Conservation (phyloP, 2,888 invertebrate species). For the Trachelus tabidus region DNA sequence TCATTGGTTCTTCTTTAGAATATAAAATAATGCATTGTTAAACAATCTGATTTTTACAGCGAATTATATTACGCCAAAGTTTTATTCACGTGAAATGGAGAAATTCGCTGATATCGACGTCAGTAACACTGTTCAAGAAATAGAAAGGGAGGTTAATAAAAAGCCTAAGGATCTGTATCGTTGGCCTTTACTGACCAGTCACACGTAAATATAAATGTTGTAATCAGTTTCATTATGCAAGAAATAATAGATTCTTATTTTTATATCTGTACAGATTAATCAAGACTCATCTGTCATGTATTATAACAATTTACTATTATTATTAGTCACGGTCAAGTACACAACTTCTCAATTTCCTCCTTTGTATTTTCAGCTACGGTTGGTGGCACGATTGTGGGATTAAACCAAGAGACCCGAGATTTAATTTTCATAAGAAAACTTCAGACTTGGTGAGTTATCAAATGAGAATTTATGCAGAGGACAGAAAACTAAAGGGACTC, state of each 20-base stretch:
- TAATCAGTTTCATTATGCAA: not conserved
- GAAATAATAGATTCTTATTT: not conserved
- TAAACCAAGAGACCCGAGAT: constrained; percentile 40
- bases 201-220: constrained; percentile 40
- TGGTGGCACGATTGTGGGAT: constrained; percentile 57
- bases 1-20: not conserved
- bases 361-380: constrained; percentile 45
- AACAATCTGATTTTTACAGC: constrained; percentile 31
- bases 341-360: not conserved
- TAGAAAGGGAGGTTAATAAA: constrained; percentile 36
- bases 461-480: constrained; percentile 50
- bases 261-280: constrained; percentile 7
- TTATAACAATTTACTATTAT: not conserved
- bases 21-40: not conserved
- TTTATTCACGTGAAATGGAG: constrained; percentile 44
- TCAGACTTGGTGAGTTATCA: constrained; percentile 51
- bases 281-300: not conserved
- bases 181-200: constrained; percentile 49
- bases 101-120: constrained; percentile 26
- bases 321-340: constrained; percentile 1
- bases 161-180: constrained; percentile 38
- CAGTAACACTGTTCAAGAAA: constrained; percentile 31
- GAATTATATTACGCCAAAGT: constrained; percentile 50
- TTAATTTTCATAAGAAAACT: constrained; percentile 51
- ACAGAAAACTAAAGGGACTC: constrained; percentile 41